A percentile compares a stretch with the other conserved stretches of the same genome.
Evolutionary conservation across 1,140 invertebrate species (phyloP).

Genomic region (Capitella teleta): DNA sequence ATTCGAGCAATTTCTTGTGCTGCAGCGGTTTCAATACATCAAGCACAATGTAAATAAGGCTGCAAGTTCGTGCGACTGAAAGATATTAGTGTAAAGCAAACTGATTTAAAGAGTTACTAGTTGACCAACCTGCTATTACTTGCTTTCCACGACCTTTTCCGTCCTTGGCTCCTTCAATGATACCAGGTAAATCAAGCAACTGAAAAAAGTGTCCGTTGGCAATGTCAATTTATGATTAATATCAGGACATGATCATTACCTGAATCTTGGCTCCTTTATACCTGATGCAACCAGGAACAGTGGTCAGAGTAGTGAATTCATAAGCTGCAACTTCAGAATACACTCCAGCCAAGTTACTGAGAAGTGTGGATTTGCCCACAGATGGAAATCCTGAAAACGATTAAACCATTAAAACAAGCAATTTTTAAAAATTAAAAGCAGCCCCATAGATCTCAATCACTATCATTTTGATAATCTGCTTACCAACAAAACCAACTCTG

Average conservation of each 20-base stretch:
- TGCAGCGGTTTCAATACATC: conserved; percentile 94
- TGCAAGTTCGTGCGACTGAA: conserved; percentile 88
- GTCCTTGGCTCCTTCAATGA: conserved; percentile 99
- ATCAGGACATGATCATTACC: too few relatives aligned
- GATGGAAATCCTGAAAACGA: conserved; percentile 78
- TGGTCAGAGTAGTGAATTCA: conserved; percentile 98
- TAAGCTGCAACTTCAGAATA: conserved; percentile 99
- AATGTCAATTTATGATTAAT: too few relatives aligned
- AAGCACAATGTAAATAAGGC: conserved; percentile 93
- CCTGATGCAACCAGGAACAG: conserved; percentile 97
- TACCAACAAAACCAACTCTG: conserved; percentile 92
- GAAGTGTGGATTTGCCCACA: conserved; percentile 94
- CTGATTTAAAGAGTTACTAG: not conserved
- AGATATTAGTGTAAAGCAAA: conserved; percentile 7
- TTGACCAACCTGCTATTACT: conserved; percentile 70
- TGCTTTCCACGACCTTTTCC: conserved; percentile 96
- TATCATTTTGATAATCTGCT: conserved; percentile 10
- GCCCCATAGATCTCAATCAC: not conserved
- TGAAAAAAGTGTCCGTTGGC: too few relatives aligned
- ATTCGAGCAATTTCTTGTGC: conserved; percentile 91
- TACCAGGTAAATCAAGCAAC: conserved; percentile 96
- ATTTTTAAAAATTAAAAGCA: not conserved
- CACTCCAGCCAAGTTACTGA: conserved; percentile 94
- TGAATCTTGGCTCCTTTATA: conserved; percentile 99
- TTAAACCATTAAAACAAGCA: conserved; percentile 2